Conservation (phyloP, 2,888 invertebrate species). For the Phorcus lineatus region DNA sequence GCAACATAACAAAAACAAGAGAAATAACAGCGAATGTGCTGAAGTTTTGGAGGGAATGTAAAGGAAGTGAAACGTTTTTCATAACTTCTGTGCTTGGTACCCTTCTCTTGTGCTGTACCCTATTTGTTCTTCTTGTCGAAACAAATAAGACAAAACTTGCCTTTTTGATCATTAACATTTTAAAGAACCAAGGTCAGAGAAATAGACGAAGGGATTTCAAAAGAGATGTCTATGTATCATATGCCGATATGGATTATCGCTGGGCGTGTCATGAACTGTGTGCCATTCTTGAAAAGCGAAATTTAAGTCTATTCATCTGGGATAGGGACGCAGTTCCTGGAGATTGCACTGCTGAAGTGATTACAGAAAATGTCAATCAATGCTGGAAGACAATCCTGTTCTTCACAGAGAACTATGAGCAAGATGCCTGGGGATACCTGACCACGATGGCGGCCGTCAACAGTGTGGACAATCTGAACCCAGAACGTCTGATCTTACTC, state of each 20-base stretch:
- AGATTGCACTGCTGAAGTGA: background rate
- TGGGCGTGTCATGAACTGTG: background rate
- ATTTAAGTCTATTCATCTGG: background rate
- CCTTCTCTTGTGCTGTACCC: background rate
- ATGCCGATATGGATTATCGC: background rate
- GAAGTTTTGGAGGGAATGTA: background rate
- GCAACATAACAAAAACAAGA: background rate
- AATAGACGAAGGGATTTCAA: background rate
- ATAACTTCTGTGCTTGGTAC: background rate
- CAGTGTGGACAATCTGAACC: background rate
- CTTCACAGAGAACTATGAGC: background rate
- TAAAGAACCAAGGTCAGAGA: background rate
- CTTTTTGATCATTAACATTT: background rate
- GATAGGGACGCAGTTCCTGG: background rate
- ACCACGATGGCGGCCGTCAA: background rate
- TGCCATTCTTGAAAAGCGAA: background rate
- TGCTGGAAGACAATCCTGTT: background rate
- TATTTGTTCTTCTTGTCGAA: background rate
- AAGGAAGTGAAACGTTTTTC: background rate
- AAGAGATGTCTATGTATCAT: background rate
- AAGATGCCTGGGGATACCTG: background rate
- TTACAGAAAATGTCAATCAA: background rate
- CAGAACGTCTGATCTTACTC: background rate
- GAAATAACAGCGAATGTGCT: background rate
- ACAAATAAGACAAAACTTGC: background rate